phyloP scores from a whole-genome alignment of 1,140 invertebrate species.

The Calycopis cecrops region DNA sequence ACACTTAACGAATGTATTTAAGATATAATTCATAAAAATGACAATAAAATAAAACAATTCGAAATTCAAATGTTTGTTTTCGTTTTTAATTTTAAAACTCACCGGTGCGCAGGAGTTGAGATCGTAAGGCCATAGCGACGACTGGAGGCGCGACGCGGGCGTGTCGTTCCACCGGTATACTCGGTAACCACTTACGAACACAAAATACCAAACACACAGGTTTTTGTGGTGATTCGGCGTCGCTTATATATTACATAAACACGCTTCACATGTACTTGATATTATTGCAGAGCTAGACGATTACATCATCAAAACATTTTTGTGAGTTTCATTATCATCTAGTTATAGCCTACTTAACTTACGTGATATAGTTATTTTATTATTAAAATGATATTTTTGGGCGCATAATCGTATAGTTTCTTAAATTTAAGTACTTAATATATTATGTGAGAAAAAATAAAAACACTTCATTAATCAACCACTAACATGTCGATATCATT shows the following conservation, averaged over 20 bases:
- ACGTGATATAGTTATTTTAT: no score
- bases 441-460: no score
- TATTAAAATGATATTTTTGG: no score
- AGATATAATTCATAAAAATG: no score
- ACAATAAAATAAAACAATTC: neutral
- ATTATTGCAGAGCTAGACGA: neutral
- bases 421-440: no score
- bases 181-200: constrained; percentile 13
- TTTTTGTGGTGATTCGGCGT: constrained; percentile 33
- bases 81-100: constrained; percentile 22
- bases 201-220: constrained; percentile 52
- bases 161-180: constrained; percentile 19
- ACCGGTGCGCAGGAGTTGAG: constrained; percentile 62
- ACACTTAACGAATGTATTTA: no score
- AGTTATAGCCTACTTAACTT: no score
- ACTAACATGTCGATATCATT: no score
- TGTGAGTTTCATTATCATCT: no score
- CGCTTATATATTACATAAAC: neutral
- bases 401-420: no score
- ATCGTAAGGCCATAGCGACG: constrained; percentile 55
- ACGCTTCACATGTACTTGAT: neutral
- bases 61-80: constrained; percentile 2
- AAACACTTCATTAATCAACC: no score
- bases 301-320: no score
- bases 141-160: constrained; percentile 48